These are phyloP conservation scores for Ellobium chinense DNA, from an alignment of 2,888 invertebrate species.

Conservation along the genomic window DNA sequence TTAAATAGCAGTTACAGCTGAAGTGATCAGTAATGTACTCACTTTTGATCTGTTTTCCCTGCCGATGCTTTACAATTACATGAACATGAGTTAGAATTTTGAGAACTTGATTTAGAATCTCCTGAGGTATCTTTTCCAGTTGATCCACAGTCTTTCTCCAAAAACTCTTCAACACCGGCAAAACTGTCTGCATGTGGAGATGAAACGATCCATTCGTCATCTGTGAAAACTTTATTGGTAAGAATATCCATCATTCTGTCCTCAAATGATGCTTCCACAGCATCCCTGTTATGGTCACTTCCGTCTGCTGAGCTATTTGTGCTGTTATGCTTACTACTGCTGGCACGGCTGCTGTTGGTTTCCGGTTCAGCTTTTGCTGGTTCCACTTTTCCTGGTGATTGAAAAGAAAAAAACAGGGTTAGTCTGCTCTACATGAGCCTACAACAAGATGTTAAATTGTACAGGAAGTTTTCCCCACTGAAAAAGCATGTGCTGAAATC, in stretches of 20 bases:
- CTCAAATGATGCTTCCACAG: slow-evolving; percentile 39
- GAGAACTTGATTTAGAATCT: not conserved
- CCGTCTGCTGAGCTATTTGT: not conserved
- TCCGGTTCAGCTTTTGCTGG: slow-evolving; percentile 60
- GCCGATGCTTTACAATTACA: not conserved
- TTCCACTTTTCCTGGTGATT: slow-evolving; percentile 82
- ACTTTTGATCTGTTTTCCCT: not conserved
- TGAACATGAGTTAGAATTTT: not conserved
- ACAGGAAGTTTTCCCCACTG: no score
- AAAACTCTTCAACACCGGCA: not conserved
- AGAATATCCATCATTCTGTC: slow-evolving; percentile 70
- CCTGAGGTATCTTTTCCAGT: not conserved
- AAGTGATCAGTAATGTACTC: not conserved
- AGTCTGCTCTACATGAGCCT: no score
- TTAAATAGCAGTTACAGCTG: not conserved
- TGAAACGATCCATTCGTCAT: slow-evolving; percentile 59
- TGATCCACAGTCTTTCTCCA: not conserved
- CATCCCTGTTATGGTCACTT: not conserved
- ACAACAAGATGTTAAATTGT: no score
- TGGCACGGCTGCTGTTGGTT: not conserved
- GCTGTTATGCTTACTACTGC: not conserved
- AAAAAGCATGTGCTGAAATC: no score
- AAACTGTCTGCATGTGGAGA: not conserved
- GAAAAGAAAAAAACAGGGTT: not conserved
- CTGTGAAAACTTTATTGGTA: slow-evolving; percentile 66